Conservation (phyloP, 2,797 vertebrate genomes). For the Lutjanus argentimaculatus region DNA sequence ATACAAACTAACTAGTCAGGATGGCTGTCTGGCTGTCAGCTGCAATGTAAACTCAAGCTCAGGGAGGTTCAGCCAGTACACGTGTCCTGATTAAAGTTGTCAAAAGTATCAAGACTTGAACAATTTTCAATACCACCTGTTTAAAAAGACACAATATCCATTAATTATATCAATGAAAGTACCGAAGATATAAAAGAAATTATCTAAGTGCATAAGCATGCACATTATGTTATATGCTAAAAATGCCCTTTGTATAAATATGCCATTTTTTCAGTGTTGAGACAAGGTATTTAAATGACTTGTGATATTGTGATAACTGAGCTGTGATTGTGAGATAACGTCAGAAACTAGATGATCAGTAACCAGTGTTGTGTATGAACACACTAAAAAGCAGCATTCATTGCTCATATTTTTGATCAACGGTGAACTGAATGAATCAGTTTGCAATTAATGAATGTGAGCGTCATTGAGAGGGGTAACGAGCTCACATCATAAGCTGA, state of each 20-base stretch:
- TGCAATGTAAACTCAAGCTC: conserved; percentile 1
- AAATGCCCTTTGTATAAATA: not conserved
- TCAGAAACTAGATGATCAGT: not conserved
- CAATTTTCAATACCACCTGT: too few relatives aligned
- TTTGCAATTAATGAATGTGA: too few relatives aligned
- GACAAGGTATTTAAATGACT: not conserved
- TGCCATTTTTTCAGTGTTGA: not conserved
- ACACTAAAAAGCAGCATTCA: too few relatives aligned
- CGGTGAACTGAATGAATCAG: too few relatives aligned
- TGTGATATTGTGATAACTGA: not conserved
- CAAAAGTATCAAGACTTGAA: too few relatives aligned
- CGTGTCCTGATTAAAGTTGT: not conserved
- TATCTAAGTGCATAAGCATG: not conserved
- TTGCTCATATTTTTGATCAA: too few relatives aligned
- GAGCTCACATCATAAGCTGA: too few relatives aligned
- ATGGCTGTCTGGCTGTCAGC: conserved; percentile 16
- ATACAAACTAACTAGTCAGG: conserved; percentile 8
- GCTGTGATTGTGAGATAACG: not conserved
- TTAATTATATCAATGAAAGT: too few relatives aligned
- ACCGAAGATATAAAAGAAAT: too few relatives aligned
- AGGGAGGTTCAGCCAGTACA: not conserved
- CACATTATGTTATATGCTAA: not conserved
- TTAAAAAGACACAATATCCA: too few relatives aligned
- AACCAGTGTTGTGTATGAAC: not conserved
- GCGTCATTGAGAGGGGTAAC: too few relatives aligned